A percentile compares a stretch with the other conserved stretches of the same genome.
Conservation (phyloP, 2,888 invertebrate species). For the Drosophila kambysellisi region DNA sequence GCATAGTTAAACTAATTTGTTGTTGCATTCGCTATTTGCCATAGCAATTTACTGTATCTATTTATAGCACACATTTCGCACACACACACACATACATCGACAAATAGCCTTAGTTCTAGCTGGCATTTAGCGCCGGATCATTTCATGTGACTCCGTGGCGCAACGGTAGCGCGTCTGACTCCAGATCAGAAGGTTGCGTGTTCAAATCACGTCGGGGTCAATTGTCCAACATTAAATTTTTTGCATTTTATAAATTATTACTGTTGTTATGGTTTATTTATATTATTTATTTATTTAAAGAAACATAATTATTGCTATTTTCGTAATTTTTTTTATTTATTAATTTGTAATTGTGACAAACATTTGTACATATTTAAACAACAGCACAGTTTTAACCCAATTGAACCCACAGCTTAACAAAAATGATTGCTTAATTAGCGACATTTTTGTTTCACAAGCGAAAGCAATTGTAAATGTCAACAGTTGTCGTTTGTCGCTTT, state of each 20-base stretch:
- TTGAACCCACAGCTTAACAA: constrained; percentile 21
- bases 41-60: background rate
- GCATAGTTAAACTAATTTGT: constrained; percentile 2
- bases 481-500: constrained; percentile 59
- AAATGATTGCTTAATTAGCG: constrained; percentile 69
- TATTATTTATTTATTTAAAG: background rate
- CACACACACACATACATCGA: background rate
- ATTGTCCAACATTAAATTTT: background rate
- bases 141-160: constrained; percentile 57
- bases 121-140: constrained; percentile 24
- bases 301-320: background rate
- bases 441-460: constrained; percentile 53
- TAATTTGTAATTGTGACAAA: background rate
- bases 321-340: background rate
- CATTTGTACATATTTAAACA: constrained; percentile 3
- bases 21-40: constrained; percentile 3
- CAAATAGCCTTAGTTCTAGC: background rate
- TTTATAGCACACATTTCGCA: background rate
- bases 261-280: background rate
- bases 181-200: constrained; percentile 65
- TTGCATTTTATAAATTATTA: background rate
- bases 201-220: constrained; percentile 65
- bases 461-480: constrained; percentile 72
- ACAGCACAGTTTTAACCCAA: constrained; percentile 1
- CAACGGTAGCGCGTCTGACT: constrained; percentile 64